These are phyloP conservation scores for Antrozous pallidus DNA, from an alignment of 2,797 vertebrate species.

Conservation along the genomic window DNA sequence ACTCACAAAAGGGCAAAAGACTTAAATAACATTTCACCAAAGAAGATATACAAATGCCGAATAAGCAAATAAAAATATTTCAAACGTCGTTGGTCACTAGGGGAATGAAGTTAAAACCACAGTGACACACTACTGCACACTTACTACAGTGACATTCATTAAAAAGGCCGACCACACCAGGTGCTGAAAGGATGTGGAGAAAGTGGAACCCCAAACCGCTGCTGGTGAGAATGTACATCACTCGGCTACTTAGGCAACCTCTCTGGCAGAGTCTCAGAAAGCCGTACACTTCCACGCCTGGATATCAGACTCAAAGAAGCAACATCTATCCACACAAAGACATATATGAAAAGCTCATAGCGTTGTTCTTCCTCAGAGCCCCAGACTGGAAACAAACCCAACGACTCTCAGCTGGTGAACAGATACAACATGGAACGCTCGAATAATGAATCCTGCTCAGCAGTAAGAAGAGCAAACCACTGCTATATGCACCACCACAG, in stretches of 20 bases:
- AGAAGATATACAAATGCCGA: neutral
- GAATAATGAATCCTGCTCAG: neutral
- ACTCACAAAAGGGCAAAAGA: neutral
- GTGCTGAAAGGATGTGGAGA: neutral
- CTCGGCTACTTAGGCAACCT: neutral
- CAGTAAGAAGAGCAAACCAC: no score
- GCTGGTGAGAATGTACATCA: neutral
- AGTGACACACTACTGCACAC: neutral
- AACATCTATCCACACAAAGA: neutral
- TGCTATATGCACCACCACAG: fast-evolving
- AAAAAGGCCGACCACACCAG: neutral
- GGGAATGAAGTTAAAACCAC: constrained; percentile 11
- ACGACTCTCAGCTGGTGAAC: neutral
- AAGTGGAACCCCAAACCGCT: neutral
- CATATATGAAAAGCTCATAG: neutral
- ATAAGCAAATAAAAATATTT: neutral
- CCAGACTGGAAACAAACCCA: neutral
- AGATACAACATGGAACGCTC: neutral
- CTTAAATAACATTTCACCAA: neutral
- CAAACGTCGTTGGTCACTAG: neutral
- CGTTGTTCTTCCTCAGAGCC: neutral
- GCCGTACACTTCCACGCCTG: neutral
- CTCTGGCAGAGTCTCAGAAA: neutral
- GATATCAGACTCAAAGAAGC: neutral
- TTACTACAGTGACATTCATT: neutral